Evolutionary conservation across 2,113 vertebrate genomes (phyloP).

Genomic region (Geococcyx californianus): DNA sequence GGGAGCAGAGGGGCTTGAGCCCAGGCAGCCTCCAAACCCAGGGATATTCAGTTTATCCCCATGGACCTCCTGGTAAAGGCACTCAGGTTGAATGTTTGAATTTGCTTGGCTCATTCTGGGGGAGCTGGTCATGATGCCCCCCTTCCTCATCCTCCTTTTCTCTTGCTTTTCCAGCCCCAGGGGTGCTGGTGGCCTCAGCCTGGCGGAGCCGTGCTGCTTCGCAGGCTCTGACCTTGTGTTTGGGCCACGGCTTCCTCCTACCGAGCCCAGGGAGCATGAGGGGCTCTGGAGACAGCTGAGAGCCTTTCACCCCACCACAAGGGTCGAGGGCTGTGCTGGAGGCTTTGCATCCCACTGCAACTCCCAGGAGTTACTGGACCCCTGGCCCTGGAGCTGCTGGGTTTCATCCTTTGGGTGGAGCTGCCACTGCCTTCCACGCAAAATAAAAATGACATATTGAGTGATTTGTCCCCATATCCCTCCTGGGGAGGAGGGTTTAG

Average conservation of each 20-base stretch:
- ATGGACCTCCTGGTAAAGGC: background rate
- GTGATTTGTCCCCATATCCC: background rate
- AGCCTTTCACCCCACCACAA: accelerated
- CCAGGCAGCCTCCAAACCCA: background rate
- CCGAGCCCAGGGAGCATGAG: accelerated
- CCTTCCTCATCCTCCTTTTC: background rate
- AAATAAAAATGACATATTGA: background rate
- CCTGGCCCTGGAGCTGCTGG: background rate
- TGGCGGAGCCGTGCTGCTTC: background rate
- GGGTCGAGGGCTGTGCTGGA: background rate
- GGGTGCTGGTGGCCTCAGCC: background rate
- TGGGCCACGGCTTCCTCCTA: background rate
- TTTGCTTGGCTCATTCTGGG: background rate
- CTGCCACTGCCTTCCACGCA: background rate
- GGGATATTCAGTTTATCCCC: background rate
- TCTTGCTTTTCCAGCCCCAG: background rate
- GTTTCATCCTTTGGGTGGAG: background rate
- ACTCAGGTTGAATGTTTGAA: background rate
- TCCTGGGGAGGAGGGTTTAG: background rate
- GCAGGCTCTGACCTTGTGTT: background rate
- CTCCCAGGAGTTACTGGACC: background rate
- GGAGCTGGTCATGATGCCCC: background rate
- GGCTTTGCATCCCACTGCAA: background rate
- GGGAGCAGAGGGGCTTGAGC: background rate
- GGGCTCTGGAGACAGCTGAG: background rate